Evolutionary conservation across 2,888 invertebrate species (phyloP).

Genomic region (Chloromyia formosa): DNA sequence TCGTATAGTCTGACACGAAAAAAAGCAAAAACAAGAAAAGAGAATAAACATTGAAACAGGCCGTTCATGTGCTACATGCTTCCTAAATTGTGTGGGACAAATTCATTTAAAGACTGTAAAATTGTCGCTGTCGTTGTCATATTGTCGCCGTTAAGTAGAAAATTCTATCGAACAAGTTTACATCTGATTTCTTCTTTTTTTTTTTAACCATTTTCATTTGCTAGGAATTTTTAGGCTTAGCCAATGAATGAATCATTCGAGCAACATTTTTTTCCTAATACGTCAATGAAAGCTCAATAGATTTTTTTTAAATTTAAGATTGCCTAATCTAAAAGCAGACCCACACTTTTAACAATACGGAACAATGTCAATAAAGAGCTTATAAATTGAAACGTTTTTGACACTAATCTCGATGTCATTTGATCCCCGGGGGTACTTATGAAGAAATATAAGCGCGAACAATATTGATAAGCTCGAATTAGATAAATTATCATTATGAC

Average conservation of each 20-base stretch:
- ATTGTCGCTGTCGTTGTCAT: constrained; percentile 9
- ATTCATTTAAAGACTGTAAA: constrained; percentile 9
- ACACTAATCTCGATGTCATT: constrained; percentile 9
- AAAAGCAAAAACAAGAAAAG: too few species aligned
- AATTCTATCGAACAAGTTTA: constrained; percentile 2
- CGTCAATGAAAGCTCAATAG: constrained; percentile 7
- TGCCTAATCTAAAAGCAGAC: neutral
- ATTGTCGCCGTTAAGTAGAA: neutral
- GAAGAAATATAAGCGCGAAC: neutral
- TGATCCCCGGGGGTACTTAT: neutral
- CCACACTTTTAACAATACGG: neutral
- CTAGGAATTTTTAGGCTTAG: neutral
- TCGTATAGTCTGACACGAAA: too few species aligned
- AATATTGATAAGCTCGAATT: constrained; percentile 14
- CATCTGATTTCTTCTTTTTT: too few species aligned
- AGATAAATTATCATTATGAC: too few species aligned
- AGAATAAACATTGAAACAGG: too few species aligned
- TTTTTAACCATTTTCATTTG: neutral
- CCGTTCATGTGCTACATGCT: neutral
- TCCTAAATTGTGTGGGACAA: constrained; percentile 28
- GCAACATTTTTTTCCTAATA: neutral
- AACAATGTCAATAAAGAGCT: constrained; percentile 10
- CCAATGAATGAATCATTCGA: neutral
- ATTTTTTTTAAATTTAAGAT: constrained; percentile 7
- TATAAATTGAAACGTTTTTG: neutral